phyloP scores from a whole-genome alignment of 2,113 vertebrate genomes.

The Isichthys henryi region DNA sequence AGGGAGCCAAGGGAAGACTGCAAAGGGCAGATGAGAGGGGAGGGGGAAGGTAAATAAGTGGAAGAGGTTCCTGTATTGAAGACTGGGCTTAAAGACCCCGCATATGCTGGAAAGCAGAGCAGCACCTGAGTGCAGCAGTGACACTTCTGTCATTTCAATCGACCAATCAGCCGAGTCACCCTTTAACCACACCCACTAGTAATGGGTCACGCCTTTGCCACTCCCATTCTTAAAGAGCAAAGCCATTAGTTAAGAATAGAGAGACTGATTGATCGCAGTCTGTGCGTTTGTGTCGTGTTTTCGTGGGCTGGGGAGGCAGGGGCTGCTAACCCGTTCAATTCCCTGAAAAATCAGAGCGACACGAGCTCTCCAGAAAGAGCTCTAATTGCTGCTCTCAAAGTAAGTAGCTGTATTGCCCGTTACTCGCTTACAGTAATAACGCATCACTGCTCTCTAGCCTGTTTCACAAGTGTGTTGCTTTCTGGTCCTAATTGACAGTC shows the following conservation, averaged over 20 bases:
- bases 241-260: slow-evolving; percentile 43
- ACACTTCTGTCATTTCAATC: slow-evolving; percentile 25
- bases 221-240: slow-evolving; percentile 18
- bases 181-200: background rate
- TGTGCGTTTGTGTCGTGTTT: background rate
- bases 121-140: slow-evolving; percentile 23
- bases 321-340: slow-evolving; percentile 34
- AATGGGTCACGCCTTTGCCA: slow-evolving; percentile 17
- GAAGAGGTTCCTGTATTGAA: background rate
- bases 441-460: slow-evolving; percentile 46
- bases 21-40: background rate
- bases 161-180: slow-evolving; percentile 28
- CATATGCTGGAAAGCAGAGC: slow-evolving; percentile 20
- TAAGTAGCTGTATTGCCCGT: slow-evolving; percentile 36
- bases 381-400: slow-evolving; percentile 39
- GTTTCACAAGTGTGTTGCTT: slow-evolving; percentile 40
- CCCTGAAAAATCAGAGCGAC: slow-evolving; percentile 35
- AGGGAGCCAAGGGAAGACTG: background rate
- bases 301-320: background rate
- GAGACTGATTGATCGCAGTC: slow-evolving; percentile 34
- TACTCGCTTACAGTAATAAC: slow-evolving; percentile 45
- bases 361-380: slow-evolving; percentile 17
- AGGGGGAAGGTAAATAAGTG: background rate
- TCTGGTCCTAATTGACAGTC: slow-evolving; percentile 52
- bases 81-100: background rate